Evolutionary conservation across 1,140 invertebrate genomes (phyloP).

Genomic region (Ephestia elutella): DNA sequence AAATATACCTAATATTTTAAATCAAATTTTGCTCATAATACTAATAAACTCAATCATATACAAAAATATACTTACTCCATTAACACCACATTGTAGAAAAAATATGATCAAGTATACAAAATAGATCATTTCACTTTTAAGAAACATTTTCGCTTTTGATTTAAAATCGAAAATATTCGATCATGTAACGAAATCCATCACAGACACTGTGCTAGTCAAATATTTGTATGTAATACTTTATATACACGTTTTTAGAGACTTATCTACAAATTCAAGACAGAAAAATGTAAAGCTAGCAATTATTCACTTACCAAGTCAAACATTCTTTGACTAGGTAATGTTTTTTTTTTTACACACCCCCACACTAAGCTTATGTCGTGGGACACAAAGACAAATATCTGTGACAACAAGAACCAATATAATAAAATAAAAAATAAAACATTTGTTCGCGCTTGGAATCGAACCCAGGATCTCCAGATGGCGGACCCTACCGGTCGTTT

Average conservation of each 20-base stretch:
- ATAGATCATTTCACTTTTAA: not conserved
- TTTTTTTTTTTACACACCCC: not conserved
- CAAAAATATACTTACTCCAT: no score
- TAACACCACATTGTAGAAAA: not conserved
- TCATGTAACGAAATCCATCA: not conserved
- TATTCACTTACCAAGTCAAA: not conserved
- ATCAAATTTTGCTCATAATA: no score
- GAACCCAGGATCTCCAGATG: no score
- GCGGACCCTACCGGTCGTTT: no score
- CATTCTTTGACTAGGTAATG: not conserved
- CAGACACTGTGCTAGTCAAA: not conserved
- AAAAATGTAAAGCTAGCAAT: not conserved
- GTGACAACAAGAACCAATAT: no score
- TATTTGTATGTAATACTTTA: not conserved
- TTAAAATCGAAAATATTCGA: not conserved
- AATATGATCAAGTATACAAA: not conserved
- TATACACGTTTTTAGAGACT: no score
- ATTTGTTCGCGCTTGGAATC: no score
- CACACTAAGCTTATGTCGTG: no score
- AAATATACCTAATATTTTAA: no score
- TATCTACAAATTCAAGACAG: not conserved
- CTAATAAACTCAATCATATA: no score
- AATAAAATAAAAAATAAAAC: no score
- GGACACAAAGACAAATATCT: no score
- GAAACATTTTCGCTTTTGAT: not conserved